A percentile compares a stretch with the other conserved stretches of the same genome.
These are phyloP conservation scores for Alcedo atthis DNA, from an alignment of 2,797 vertebrate species.

Conservation along the genomic window DNA sequence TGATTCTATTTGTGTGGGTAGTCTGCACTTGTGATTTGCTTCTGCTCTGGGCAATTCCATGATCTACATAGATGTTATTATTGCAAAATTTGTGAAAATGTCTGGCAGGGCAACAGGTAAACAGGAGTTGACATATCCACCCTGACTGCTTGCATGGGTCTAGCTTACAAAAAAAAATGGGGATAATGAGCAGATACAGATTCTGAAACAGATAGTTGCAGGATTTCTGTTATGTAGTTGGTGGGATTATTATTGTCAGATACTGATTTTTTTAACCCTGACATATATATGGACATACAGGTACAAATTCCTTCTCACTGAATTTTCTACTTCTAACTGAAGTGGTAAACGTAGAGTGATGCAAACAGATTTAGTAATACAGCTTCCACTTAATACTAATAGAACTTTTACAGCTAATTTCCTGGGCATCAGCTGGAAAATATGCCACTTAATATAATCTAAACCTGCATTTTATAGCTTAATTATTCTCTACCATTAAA, in stretches of 20 bases:
- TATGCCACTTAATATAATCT: conserved; percentile 36
- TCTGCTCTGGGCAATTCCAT: neutral
- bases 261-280: neutral
- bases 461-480: conserved; percentile 46
- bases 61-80: neutral
- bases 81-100: neutral
- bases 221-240: neutral
- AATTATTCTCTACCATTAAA: conserved; percentile 36
- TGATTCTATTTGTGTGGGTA: neutral
- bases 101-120: neutral
- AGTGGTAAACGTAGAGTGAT: conserved; percentile 5
- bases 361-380: conserved; percentile 8
- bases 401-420: conserved; percentile 51
- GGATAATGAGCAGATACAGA: neutral
- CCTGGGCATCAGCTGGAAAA: conserved; percentile 42
- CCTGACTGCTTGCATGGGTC: neutral
- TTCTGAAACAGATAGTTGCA: neutral
- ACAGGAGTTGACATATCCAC: neutral
- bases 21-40: neutral
- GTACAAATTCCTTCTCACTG: neutral
- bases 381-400: conserved; percentile 56
- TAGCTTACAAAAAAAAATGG: neutral
- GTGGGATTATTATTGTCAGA: neutral
- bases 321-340: conserved; percentile 2
- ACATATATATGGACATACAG: neutral